A percentile compares a stretch with the other conserved stretches of the same genome.
Conservation (phyloP, 2,888 invertebrate genomes). For the Trichogramma dendrolimi region DNA sequence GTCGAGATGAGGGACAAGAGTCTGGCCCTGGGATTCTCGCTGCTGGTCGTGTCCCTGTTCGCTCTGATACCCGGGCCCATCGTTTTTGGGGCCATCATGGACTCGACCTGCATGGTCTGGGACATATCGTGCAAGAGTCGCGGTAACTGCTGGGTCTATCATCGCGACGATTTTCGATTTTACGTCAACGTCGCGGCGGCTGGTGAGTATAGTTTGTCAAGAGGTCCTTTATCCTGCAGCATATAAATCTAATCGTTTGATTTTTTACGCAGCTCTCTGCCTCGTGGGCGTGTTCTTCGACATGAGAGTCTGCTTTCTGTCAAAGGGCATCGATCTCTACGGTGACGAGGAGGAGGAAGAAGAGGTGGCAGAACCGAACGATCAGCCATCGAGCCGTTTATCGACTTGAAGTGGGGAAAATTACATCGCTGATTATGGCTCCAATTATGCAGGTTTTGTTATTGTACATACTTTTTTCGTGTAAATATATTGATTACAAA, state of each 20-base stretch:
- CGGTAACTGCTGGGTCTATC: slow-evolving; percentile 66
- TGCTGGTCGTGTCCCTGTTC: slow-evolving; percentile 61
- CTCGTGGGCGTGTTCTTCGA: slow-evolving; percentile 61
- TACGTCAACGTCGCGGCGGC: slow-evolving; percentile 58
- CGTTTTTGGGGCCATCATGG: slow-evolving; percentile 63
- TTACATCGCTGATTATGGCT: background rate
- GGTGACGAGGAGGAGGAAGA: slow-evolving; percentile 46
- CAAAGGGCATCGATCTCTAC: slow-evolving; percentile 60
- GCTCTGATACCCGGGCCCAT: slow-evolving; percentile 68
- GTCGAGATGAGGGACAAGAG: slow-evolving; percentile 62
- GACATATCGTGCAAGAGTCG: slow-evolving; percentile 59
- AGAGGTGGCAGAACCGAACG: too few relatives aligned
- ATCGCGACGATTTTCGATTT: slow-evolving; percentile 58
- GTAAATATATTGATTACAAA: background rate
- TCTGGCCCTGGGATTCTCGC: slow-evolving; percentile 61
- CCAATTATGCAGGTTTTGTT: too few relatives aligned
- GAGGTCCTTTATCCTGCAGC: background rate
- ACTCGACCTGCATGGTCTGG: slow-evolving; percentile 66
- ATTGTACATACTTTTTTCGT: too few relatives aligned
- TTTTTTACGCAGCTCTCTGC: slow-evolving; percentile 54
- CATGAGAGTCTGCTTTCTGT: slow-evolving; percentile 59
- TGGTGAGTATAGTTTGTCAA: slow-evolving; percentile 46
- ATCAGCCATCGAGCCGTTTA: too few relatives aligned
- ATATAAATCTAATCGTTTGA: background rate
- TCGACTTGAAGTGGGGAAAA: background rate